Percentiles rank a stretch among this genome's conserved stretches.
Conservation (phyloP, 2,113 vertebrate genomes). For the Rana temporaria region DNA sequence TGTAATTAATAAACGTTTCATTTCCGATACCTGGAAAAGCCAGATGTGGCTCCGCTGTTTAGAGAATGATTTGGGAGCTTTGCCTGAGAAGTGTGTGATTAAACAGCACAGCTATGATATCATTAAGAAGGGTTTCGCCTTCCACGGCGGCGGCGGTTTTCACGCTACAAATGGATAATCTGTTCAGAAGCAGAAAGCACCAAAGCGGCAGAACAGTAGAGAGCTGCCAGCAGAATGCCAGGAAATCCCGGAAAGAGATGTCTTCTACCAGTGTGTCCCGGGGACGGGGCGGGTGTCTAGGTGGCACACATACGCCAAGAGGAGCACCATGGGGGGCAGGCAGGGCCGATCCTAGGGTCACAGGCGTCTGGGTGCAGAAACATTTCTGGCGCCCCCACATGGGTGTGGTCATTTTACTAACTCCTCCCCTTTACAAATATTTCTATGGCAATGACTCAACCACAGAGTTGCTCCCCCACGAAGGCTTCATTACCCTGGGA, state of each 20-base stretch:
- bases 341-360: too few relatives aligned
- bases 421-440: too few relatives aligned
- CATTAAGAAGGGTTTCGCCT: conserved; percentile 28
- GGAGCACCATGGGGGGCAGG: too few relatives aligned
- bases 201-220: conserved; percentile 37
- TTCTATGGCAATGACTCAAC: too few relatives aligned
- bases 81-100: conserved; percentile 44
- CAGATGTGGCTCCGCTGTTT: conserved; percentile 43
- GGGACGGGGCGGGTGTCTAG: too few relatives aligned
- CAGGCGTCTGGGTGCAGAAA: too few relatives aligned
- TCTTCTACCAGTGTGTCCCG: background rate
- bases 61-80: conserved; percentile 28
- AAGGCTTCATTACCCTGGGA: too few relatives aligned
- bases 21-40: conserved; percentile 27
- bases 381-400: too few relatives aligned
- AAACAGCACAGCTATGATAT: conserved; percentile 46
- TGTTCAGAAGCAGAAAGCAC: conserved; percentile 35
- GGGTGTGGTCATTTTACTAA: too few relatives aligned
- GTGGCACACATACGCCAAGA: too few relatives aligned
- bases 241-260: background rate
- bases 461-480: too few relatives aligned
- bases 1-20: conserved; percentile 36
- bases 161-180: conserved; percentile 44
- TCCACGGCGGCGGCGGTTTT: conserved; percentile 6
- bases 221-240: conserved; percentile 18